Evolutionary conservation across 2,797 vertebrate species (phyloP).

Genomic region (Paedocypris micromegethes): DNA sequence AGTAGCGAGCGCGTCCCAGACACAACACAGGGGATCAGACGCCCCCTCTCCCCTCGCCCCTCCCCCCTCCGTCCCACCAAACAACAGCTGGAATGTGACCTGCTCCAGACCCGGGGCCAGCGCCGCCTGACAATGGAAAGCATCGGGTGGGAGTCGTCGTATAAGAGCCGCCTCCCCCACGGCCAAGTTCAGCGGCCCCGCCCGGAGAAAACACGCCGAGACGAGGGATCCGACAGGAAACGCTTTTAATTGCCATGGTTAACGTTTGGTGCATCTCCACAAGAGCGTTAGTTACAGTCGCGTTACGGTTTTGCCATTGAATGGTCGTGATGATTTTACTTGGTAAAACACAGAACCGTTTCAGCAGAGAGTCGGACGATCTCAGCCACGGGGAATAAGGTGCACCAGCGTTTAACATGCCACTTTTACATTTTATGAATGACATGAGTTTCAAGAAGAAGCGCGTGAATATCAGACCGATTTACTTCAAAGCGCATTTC

Average conservation of each 20-base stretch:
- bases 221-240: conserved; percentile 1
- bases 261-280: conserved; percentile 26
- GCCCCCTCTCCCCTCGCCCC: conserved; percentile 49
- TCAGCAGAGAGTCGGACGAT: too few relatives aligned
- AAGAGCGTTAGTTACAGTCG: conserved; percentile 32
- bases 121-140: conserved; percentile 52
- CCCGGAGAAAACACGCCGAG: not conserved
- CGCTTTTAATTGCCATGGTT: conserved; percentile 22
- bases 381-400: conserved; percentile 29
- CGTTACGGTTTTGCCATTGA: conserved; percentile 27
- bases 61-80: conserved; percentile 55
- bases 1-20: conserved; percentile 72
- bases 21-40: conserved; percentile 71
- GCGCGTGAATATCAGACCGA: not conserved
- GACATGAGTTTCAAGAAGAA: conserved; percentile 26
- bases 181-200: not conserved
- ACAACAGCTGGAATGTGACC: conserved; percentile 79
- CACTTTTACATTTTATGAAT: conserved; percentile 22
- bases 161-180: not conserved
- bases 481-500: too few relatives aligned
- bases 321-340: conserved; percentile 19
- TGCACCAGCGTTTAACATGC: conserved; percentile 42
- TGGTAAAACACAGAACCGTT: conserved; percentile 11
- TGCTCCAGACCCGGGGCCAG: conserved; percentile 65
- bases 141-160: conserved; percentile 47